phyloP scores from a whole-genome alignment of 2,888 invertebrate genomes.

The Deilephila elpenor region DNA sequence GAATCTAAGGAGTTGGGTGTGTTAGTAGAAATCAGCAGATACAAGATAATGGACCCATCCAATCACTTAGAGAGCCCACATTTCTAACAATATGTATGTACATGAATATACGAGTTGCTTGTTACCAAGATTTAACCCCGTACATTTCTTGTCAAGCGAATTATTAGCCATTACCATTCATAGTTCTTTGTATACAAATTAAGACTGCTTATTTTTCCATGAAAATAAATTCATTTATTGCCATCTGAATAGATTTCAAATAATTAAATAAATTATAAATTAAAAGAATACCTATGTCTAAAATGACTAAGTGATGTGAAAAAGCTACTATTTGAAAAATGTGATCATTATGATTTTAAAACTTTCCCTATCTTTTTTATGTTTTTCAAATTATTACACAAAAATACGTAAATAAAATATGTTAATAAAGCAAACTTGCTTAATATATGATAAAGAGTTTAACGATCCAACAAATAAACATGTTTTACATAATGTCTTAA shows the following conservation, averaged over 20 bases:
- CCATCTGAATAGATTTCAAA: no score
- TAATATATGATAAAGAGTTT: not conserved
- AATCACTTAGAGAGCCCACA: slow-evolving; percentile 74
- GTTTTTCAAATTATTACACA: no score
- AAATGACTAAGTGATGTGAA: no score
- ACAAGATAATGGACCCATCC: slow-evolving; percentile 70
- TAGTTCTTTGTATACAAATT: slow-evolving; percentile 1
- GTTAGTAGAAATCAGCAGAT: slow-evolving; percentile 67
- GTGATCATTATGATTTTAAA: no score
- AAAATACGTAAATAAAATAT: no score
- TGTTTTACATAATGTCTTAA: slow-evolving; percentile 5
- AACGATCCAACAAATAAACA: not conserved
- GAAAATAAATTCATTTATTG: not conserved
- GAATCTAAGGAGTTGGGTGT: slow-evolving; percentile 60
- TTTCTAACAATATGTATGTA: slow-evolving; percentile 48
- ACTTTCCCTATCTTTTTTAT: no score
- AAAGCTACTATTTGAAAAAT: no score
- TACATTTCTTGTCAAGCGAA: slow-evolving; percentile 1
- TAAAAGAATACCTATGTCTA: no score
- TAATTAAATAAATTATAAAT: no score
- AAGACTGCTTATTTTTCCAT: not conserved
- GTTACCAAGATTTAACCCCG: slow-evolving; percentile 5
- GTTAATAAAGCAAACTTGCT: no score
- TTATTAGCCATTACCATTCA: not conserved
- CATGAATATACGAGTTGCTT: slow-evolving; percentile 14